Evolutionary conservation across 2,113 vertebrate genomes (phyloP).

Genomic region (Rhea pennata): DNA sequence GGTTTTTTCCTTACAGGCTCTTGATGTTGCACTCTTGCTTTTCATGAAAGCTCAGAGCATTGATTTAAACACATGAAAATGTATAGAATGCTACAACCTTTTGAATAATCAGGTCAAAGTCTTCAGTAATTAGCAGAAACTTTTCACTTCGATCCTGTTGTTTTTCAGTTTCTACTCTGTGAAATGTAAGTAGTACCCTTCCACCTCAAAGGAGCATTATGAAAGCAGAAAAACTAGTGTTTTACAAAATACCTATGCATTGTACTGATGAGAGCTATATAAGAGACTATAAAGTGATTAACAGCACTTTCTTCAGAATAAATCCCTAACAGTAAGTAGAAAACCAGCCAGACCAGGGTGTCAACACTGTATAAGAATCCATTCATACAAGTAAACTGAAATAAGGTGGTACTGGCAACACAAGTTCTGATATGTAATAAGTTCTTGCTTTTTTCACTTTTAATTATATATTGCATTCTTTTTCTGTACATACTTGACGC

Average conservation of each 20-base stretch:
- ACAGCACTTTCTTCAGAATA: background rate
- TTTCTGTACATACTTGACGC: background rate
- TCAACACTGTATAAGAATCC: background rate
- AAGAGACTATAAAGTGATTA: background rate
- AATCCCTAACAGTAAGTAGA: background rate
- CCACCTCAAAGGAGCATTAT: background rate
- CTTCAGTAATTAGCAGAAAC: background rate
- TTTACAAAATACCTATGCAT: background rate
- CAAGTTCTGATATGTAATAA: background rate
- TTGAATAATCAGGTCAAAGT: background rate
- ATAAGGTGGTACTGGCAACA: background rate
- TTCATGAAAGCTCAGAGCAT: background rate
- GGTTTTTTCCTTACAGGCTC: background rate
- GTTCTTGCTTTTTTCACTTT: background rate
- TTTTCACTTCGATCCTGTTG: background rate
- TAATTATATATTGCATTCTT: background rate
- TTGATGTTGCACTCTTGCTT: background rate
- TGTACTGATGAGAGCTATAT: background rate
- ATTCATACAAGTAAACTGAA: background rate
- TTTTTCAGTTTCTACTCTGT: background rate
- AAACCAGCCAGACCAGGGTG: background rate
- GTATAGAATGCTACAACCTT: background rate
- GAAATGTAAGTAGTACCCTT: background rate
- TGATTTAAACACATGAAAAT: background rate
- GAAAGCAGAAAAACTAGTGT: background rate